Conservation (phyloP, 37 sponge, comb jelly and placozoan genomes). For the Oopsacas minuta region DNA sequence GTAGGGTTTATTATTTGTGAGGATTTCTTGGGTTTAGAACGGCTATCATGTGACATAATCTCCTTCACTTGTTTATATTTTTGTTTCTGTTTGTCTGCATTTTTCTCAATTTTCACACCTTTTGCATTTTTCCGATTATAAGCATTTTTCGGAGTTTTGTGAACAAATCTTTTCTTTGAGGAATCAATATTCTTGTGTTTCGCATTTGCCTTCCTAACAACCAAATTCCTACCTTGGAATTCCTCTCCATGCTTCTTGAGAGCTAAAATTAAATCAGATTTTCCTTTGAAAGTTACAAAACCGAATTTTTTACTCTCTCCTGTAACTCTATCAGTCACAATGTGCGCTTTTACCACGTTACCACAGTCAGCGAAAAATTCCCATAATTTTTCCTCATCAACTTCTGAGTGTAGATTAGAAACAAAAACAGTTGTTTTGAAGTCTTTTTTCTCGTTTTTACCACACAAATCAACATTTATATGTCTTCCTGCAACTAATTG, state of each 20-base stretch:
- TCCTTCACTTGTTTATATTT: background rate
- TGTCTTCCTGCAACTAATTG: background rate
- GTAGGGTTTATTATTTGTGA: background rate
- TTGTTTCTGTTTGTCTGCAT: background rate
- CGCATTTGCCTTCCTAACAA: background rate
- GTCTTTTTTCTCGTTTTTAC: background rate
- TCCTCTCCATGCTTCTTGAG: conserved; percentile 10
- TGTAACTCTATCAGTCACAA: background rate
- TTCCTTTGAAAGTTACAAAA: conserved; percentile 6
- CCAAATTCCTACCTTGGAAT: background rate
- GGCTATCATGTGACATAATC: background rate
- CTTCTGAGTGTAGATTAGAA: background rate
- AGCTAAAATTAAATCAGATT: conserved; percentile 16
- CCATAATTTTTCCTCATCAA: background rate
- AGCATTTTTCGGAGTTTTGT: background rate
- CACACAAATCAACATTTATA: background rate
- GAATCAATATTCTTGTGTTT: background rate
- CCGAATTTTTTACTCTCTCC: background rate
- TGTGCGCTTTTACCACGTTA: background rate
- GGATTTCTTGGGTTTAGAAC: background rate
- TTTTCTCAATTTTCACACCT: background rate
- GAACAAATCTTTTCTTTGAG: background rate
- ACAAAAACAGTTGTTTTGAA: background rate
- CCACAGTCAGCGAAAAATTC: background rate
- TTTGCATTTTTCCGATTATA: background rate